Evolutionary conservation across 2,797 vertebrate genomes (phyloP).

Genomic region (Scolopax rusticola): DNA sequence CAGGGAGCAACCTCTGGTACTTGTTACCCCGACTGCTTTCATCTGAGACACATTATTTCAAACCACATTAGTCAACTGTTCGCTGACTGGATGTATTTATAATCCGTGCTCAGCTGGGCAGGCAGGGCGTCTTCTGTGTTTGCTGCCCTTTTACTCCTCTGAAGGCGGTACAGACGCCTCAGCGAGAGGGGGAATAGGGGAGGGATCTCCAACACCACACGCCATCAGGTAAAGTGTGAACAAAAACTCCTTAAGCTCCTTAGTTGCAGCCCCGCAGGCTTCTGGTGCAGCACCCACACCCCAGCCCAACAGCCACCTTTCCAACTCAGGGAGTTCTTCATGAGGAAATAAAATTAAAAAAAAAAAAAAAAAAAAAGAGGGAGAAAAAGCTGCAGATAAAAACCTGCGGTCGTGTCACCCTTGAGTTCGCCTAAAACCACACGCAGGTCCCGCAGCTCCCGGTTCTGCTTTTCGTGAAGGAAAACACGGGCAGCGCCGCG

Average conservation of each 20-base stretch:
- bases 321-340: background rate
- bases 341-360: accelerated
- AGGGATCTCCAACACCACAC: accelerated
- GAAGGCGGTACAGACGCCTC: accelerated
- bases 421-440: background rate
- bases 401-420: background rate
- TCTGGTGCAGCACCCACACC: no score
- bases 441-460: background rate
- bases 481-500: background rate
- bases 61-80: background rate
- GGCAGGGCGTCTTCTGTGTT: background rate
- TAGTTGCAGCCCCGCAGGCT: accelerated
- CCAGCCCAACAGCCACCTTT: background rate
- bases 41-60: accelerated
- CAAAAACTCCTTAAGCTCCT: background rate
- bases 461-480: background rate
- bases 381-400: background rate
- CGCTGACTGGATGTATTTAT: accelerated
- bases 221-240: accelerated
- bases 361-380: no score
- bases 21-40: accelerated
- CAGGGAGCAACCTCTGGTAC: background rate
- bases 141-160: accelerated
- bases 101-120: accelerated
- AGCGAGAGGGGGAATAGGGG: accelerated